A percentile compares a stretch with the other conserved stretches of the same genome.
Evolutionary conservation across 2,888 invertebrate species (phyloP).

Genomic region (Bruchidius siliquastri): DNA sequence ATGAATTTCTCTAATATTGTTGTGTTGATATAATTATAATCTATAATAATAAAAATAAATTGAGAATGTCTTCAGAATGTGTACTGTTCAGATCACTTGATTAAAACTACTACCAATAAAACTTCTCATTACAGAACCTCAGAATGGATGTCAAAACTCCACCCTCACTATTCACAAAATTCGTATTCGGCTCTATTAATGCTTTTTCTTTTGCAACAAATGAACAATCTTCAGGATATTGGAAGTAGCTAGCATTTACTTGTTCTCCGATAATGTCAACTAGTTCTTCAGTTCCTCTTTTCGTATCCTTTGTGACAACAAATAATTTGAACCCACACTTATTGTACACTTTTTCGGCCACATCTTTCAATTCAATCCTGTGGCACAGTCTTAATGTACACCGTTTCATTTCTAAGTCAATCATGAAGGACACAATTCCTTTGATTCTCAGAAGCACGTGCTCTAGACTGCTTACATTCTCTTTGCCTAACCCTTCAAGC

Average conservation of each 20-base stretch:
- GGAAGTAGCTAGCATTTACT: slow-evolving; percentile 17
- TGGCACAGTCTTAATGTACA: slow-evolving; percentile 31
- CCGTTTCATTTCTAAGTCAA: slow-evolving; percentile 27
- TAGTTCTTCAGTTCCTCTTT: slow-evolving; percentile 15
- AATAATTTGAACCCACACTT: slow-evolving; percentile 24
- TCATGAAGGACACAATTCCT: slow-evolving; percentile 34
- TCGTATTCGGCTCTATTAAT: slow-evolving; percentile 7
- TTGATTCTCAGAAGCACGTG: slow-evolving; percentile 26
- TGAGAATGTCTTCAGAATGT: too few species aligned
- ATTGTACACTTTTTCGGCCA: slow-evolving; percentile 25
- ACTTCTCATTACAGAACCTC: slow-evolving; percentile 32
- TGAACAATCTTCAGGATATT: slow-evolving; percentile 21
- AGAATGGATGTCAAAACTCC: slow-evolving; percentile 25
- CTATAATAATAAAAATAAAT: too few species aligned
- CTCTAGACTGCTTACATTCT: slow-evolving; percentile 24
- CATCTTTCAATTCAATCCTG: slow-evolving; percentile 23
- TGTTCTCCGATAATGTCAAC: slow-evolving; percentile 15
- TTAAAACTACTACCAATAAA: slow-evolving; percentile 29
- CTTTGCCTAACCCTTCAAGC: slow-evolving; percentile 18
- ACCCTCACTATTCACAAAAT: slow-evolving; percentile 14
- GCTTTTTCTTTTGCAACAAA: slow-evolving; percentile 12
- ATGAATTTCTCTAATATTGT: too few species aligned
- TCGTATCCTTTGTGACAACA: slow-evolving; percentile 24
- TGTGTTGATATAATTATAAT: too few species aligned
- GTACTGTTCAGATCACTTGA: too few species aligned